Percentiles rank a stretch among this genome's conserved stretches.
Evolutionary conservation across 2,113 vertebrate genomes (phyloP).

Genomic region (Felis chaus): DNA sequence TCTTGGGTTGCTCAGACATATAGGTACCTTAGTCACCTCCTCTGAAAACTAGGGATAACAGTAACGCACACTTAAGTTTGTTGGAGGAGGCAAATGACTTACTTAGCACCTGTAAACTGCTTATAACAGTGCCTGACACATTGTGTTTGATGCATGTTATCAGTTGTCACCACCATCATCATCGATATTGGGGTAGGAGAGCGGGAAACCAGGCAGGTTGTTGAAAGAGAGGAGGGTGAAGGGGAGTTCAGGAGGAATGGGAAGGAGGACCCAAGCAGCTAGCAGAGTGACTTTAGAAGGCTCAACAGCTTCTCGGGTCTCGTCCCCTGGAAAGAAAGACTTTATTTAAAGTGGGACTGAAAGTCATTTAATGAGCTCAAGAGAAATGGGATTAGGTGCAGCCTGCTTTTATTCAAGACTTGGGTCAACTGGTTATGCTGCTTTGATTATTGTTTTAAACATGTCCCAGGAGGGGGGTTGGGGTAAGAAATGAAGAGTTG

Average conservation of each 20-base stretch:
- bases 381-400: conserved; percentile 17
- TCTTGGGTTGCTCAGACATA: not conserved
- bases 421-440: not conserved
- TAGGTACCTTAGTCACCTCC: not conserved
- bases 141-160: not conserved
- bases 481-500: not conserved
- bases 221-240: not conserved
- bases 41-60: not conserved
- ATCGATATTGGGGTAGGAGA: not conserved
- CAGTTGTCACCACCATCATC: not conserved
- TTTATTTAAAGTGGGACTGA: not conserved
- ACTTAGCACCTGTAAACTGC: not conserved
- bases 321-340: not conserved
- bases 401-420: conserved; percentile 27
- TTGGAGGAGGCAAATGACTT: not conserved
- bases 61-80: not conserved
- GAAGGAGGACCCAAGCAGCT: no score
- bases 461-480: not conserved
- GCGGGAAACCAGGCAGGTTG: not conserved
- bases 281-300: not conserved
- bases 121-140: not conserved
- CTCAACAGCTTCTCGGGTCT: not conserved
- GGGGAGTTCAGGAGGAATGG: not conserved
- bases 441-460: conserved; percentile 65
- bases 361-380: conserved; percentile 11